Base-by-base conservation (phyloP, 2,888 invertebrate species). In the Terebella lapidaria region DNA sequence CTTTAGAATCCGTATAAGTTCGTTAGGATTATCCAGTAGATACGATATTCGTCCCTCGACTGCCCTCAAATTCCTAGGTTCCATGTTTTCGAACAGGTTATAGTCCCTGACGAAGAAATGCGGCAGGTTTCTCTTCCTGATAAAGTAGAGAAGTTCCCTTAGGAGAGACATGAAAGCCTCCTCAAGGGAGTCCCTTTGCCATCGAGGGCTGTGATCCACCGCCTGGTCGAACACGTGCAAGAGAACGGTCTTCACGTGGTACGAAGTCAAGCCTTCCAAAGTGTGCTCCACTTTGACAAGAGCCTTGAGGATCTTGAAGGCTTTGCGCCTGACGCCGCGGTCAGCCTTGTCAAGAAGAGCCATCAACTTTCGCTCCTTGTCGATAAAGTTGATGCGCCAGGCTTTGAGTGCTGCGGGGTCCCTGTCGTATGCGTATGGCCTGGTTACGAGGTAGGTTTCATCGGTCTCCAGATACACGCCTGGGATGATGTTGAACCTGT, bases 231-330 rank as follows among this genome's bases (percentile, higher is more conserved):
- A 71, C 45, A 71, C 70, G 57, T 74, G 73, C 53, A 75, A 66
- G 3, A 76, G 63, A 3, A 71, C 71, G 3, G 72, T 74, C 66
- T 72, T 74, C 24, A 76, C 59, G 55, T 75, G 72, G 63, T 74
- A 74, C 1, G 68, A 62, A 0, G 69, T 66, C n/a, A 73, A 54
- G 4, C 65, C 65, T 5, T 55, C 53, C 18, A 74, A 65, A 20
- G 69, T 69, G 61, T 65, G 69, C 57, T 74, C 72, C 28, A 61
- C 60, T 46, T 61, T 42, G 15, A 66, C 62, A 24, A 70, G 54
- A 3, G 63, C 63, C 42, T 66, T 65, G 5, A 74, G 58, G 2
- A 69, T 53, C 55, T 64, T 65, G 56, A 69, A 65, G 10, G 71
- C 70, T 46, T 65, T 61, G n/a, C 65, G 47, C 42, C 74, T 56